Percentiles rank a stretch among this genome's conserved stretches.
Evolutionary conservation across 2,888 invertebrate genomes (phyloP).

Genomic region (Nudaria mundana): DNA sequence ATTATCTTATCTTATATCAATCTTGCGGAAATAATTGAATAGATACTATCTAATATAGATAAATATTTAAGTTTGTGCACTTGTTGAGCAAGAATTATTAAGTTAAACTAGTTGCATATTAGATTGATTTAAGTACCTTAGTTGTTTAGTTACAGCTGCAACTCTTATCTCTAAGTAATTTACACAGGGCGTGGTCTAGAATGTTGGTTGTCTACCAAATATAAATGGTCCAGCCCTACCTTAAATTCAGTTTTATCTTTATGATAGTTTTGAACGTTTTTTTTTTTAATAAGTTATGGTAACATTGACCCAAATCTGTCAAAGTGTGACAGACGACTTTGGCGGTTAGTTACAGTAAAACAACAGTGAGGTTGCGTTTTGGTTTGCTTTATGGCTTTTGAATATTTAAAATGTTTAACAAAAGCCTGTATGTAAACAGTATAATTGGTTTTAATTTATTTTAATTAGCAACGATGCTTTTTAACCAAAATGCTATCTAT

Average conservation of each 20-base stretch:
- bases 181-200: slow-evolving; percentile 6
- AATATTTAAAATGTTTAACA: not conserved
- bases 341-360: slow-evolving; percentile 4
- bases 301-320: slow-evolving; percentile 24
- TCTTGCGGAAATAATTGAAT: too few relatives aligned
- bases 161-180: slow-evolving; percentile 2
- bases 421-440: not conserved
- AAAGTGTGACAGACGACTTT: slow-evolving; percentile 9
- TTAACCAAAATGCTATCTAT: too few relatives aligned
- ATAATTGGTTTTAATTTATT: too few relatives aligned
- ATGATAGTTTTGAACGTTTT: slow-evolving; percentile 6
- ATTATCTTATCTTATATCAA: too few relatives aligned
- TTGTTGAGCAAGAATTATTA: too few relatives aligned
- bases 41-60: too few relatives aligned
- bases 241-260: not conserved
- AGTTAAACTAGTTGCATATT: slow-evolving; percentile 7
- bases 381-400: not conserved
- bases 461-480: too few relatives aligned
- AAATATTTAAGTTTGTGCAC: too few relatives aligned
- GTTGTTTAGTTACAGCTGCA: slow-evolving; percentile 2
- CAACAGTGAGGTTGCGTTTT: slow-evolving; percentile 7
- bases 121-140: slow-evolving; percentile 1
- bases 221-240: not conserved
- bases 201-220: not conserved
- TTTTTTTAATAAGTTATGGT: slow-evolving; percentile 6